Evolutionary conservation across 1,140 invertebrate species (phyloP), one percentile per base, ranked within the genome.

Genomic region (Polypedilum vanderplanki): DNA sequence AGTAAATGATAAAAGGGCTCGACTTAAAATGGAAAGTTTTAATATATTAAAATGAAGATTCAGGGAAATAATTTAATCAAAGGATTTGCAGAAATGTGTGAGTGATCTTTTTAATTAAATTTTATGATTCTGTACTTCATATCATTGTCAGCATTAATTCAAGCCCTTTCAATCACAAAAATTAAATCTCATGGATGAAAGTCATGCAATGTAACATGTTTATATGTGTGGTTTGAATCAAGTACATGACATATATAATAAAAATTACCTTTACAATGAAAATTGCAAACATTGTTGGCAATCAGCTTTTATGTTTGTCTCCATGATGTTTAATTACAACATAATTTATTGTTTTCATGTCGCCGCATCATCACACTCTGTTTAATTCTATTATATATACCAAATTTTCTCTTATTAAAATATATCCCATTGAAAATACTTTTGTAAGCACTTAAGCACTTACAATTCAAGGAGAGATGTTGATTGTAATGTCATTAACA

Each of bases 321-420:
- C 24, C 5, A 33, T 33, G 24, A 33, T 33, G 5, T 33, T 57
- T 57, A n/a, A 57, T 57, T 57, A 57, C 46, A 57, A n/a, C 46
- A 57, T 57, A 57, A 57, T 57, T n/a, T 57, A 57, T 57, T 57
- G 46, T 57, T n/a, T 57, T n/a, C 12, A n/a, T 57, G 46, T 57
- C n/a, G n/a, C 46, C 9, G 12, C 24, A n/a, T 57, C 46, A 57
- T 57, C n/a, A 57, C 46, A 57, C 10, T n/a, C 46, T 57, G n/a
- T 57, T 57, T 57, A 57, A n/a, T n/a, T 57, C 12, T 57, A 57
- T 57, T n/a, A n/a, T 57, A n/a, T 57, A 12, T 57, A 33, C 24
- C 24, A 5, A 33, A 33, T 33, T 33, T 5, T 33, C 5, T 33
- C 24, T 33, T 3, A 33, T 33, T 33, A 3, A 33, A 33, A 33